Evolutionary conservation across 2,888 invertebrate species (phyloP).

Genomic region (Brenthis hecate): DNA sequence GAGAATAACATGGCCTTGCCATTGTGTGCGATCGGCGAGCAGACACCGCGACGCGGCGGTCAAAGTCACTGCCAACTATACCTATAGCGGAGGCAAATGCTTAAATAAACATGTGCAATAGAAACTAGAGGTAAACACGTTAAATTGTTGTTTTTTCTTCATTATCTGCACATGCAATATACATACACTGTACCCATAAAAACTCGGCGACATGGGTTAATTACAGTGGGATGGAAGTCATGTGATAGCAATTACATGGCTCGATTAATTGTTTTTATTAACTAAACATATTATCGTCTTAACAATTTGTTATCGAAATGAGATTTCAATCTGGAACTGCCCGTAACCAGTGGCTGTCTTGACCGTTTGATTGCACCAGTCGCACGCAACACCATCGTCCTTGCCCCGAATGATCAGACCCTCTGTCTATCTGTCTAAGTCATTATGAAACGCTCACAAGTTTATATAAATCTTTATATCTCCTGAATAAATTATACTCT

Average conservation of each 20-base stretch:
- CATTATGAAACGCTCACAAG: slow-evolving; percentile 9
- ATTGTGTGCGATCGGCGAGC: slow-evolving; percentile 47
- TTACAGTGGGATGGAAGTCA: no score
- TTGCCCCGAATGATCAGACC: slow-evolving; percentile 53
- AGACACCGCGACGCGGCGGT: slow-evolving; percentile 53
- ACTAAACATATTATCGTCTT: not conserved
- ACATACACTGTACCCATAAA: no score
- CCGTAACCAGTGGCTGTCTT: slow-evolving; percentile 27
- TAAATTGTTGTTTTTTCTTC: no score
- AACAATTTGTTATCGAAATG: not conserved
- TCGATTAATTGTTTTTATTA: not conserved
- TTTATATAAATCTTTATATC: not conserved
- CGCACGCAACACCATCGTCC: slow-evolving; percentile 45
- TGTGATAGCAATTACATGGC: not conserved
- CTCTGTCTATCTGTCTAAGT: slow-evolving; percentile 22
- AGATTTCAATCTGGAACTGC: slow-evolving; percentile 26
- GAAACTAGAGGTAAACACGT: not conserved
- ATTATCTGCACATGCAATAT: no score
- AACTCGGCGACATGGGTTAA: no score
- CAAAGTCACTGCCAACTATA: slow-evolving; percentile 61
- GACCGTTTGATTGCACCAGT: slow-evolving; percentile 21
- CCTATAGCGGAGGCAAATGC: slow-evolving; percentile 10
- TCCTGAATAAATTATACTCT: not conserved
- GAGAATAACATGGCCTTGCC: slow-evolving; percentile 59
- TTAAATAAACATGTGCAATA: not conserved